Evolutionary conservation across 2,888 invertebrate species (phyloP).

Genomic region (Megamerina dolium): DNA sequence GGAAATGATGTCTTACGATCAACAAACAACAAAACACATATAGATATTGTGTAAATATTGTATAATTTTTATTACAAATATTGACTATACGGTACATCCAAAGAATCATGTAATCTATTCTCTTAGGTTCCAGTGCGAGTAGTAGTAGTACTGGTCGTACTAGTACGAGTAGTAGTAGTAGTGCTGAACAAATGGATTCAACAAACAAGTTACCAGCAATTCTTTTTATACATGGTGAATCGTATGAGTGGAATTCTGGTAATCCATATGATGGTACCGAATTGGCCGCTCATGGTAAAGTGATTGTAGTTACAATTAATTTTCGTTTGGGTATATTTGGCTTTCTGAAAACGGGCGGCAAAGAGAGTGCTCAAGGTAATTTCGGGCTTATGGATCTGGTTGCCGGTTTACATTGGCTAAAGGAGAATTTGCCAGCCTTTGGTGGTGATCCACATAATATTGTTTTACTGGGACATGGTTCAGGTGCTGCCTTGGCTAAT

Average conservation of each 20-base stretch:
- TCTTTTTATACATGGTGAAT: slow-evolving; percentile 89
- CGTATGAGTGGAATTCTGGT: slow-evolving; percentile 95
- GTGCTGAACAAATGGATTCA: slow-evolving; percentile 12
- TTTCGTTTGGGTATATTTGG: slow-evolving; percentile 84
- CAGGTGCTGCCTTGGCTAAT: slow-evolving; percentile 94
- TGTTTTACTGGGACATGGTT: slow-evolving; percentile 92
- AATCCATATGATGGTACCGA: slow-evolving; percentile 96
- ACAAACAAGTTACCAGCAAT: slow-evolving; percentile 63
- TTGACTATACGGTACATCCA: too few relatives aligned
- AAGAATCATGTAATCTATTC: too few relatives aligned
- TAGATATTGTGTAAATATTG: too few relatives aligned
- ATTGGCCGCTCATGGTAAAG: slow-evolving; percentile 83
- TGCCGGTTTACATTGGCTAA: slow-evolving; percentile 93
- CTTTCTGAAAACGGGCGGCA: slow-evolving; percentile 84
- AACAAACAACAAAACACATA: slow-evolving; percentile 7
- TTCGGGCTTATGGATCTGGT: slow-evolving; percentile 89
- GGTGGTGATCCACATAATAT: slow-evolving; percentile 91
- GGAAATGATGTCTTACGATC: slow-evolving; percentile 72
- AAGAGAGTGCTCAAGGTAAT: slow-evolving; percentile 84
- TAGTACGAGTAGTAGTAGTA: too few relatives aligned
- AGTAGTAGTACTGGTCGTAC: too few relatives aligned
- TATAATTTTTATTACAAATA: too few relatives aligned
- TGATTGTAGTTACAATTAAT: slow-evolving; percentile 86
- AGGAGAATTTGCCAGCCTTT: slow-evolving; percentile 90
- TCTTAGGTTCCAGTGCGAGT: too few relatives aligned